phyloP scores from a whole-genome alignment of 2,888 invertebrate species.

The Diarsia brunnea region DNA sequence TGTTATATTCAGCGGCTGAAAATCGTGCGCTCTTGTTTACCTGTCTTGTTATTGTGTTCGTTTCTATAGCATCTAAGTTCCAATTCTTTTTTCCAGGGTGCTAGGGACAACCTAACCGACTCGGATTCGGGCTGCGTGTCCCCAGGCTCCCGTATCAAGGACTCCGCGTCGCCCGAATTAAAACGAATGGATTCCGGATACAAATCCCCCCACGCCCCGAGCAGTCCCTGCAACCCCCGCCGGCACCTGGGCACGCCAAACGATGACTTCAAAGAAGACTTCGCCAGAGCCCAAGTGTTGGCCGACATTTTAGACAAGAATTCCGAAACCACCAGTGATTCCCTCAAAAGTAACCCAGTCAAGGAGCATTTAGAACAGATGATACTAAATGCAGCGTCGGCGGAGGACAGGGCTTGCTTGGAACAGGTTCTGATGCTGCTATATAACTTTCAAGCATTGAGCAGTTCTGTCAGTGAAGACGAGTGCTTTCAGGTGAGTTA shows the following conservation, averaged over 20 bases:
- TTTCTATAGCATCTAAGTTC: not conserved
- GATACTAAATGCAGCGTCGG: slow-evolving; percentile 87
- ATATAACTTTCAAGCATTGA: slow-evolving; percentile 91
- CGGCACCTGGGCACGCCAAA: slow-evolving; percentile 82
- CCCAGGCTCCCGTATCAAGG: slow-evolving; percentile 89
- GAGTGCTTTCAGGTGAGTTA: slow-evolving; percentile 89
- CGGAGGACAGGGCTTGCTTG: slow-evolving; percentile 91
- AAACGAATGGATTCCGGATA: slow-evolving; percentile 90
- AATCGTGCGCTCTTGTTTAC: slow-evolving; percentile 13
- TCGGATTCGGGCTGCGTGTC: slow-evolving; percentile 90
- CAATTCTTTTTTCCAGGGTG: slow-evolving; percentile 80
- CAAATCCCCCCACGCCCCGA: slow-evolving; percentile 87
- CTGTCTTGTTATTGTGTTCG: not conserved
- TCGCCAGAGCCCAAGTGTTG: slow-evolving; percentile 87
- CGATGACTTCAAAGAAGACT: slow-evolving; percentile 88
- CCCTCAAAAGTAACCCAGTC: slow-evolving; percentile 86
- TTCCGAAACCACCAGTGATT: slow-evolving; percentile 86
- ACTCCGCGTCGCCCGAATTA: slow-evolving; percentile 89
- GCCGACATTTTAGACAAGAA: slow-evolving; percentile 86
- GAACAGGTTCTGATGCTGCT: slow-evolving; percentile 92
- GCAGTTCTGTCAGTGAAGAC: slow-evolving; percentile 90
- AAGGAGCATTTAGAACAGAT: slow-evolving; percentile 89
- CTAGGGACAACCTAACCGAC: slow-evolving; percentile 89
- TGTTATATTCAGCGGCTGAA: slow-evolving; percentile 33
- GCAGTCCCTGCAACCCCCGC: slow-evolving; percentile 86